Evolutionary conservation across 1,140 invertebrate species (phyloP).

Genomic region (Micrasema minimum): DNA sequence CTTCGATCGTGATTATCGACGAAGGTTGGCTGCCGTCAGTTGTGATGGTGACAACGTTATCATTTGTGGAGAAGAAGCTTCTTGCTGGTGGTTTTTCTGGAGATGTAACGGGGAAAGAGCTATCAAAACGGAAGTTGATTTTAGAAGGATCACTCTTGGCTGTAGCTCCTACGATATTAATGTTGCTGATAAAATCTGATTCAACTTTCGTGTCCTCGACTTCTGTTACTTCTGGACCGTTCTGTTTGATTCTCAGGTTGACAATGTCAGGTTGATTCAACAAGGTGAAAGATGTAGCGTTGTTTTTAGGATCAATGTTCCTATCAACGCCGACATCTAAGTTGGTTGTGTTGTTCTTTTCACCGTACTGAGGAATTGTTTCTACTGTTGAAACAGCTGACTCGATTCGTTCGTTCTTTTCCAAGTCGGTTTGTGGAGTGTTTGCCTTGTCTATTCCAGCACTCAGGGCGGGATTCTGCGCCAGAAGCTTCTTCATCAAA

Average conservation of each 20-base stretch:
- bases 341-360: conserved; percentile 15
- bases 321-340: conserved; percentile 57
- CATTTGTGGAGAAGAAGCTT: conserved; percentile 50
- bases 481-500: conserved; percentile 67
- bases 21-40: conserved; percentile 56
- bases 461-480: conserved; percentile 65
- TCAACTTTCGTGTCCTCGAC: conserved; percentile 50
- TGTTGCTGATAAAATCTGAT: conserved; percentile 65
- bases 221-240: conserved; percentile 34
- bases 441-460: conserved; percentile 58
- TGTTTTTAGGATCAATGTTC: conserved; percentile 54
- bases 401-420: conserved; percentile 44
- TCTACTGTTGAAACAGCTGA: conserved; percentile 8
- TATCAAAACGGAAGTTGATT: conserved; percentile 47
- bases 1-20: conserved; percentile 54
- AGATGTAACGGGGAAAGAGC: conserved; percentile 2
- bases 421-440: conserved; percentile 55
- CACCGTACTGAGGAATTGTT: not conserved
- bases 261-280: conserved; percentile 65
- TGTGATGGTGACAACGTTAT: conserved; percentile 63
- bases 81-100: conserved; percentile 39
- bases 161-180: conserved; percentile 62
- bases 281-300: conserved; percentile 63
- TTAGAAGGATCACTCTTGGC: conserved; percentile 57
- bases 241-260: conserved; percentile 62